Conservation (phyloP, 2,888 invertebrate species). For the Erynnis tages region DNA sequence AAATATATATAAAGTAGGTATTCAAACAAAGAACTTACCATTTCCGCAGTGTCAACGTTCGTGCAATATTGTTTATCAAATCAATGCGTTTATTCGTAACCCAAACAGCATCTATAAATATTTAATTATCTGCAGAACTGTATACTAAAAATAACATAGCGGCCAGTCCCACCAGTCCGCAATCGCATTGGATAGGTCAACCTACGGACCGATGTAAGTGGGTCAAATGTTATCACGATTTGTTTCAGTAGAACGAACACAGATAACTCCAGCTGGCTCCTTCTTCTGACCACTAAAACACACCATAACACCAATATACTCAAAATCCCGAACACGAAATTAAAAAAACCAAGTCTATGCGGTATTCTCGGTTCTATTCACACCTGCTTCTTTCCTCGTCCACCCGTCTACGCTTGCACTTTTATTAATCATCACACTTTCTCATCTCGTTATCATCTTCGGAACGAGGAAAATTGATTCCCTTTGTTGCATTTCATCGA, state of each 20-base stretch:
- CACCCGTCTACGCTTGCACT: conserved; percentile 51
- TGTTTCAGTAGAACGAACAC: conserved; percentile 33
- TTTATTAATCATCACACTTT: conserved; percentile 48
- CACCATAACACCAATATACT: conserved; percentile 37
- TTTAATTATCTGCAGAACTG: conserved; percentile 79
- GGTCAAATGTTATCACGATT: conserved; percentile 70
- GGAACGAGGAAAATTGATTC: conserved; percentile 38
- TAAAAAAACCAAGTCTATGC: conserved; percentile 56
- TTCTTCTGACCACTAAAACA: conserved; percentile 37
- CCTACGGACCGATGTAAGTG: conserved; percentile 72
- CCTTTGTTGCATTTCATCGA: conserved; percentile 54
- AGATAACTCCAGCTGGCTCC: conserved; percentile 35
- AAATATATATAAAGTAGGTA: conserved; percentile 23
- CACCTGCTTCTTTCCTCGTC: conserved; percentile 54
- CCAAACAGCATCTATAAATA: conserved; percentile 72
- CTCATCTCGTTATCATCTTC: conserved; percentile 57
- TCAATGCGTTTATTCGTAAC: conserved; percentile 41
- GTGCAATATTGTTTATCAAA: conserved; percentile 42
- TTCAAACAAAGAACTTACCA: conserved; percentile 72
- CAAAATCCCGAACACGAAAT: conserved; percentile 42
- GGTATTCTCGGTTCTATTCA: conserved; percentile 60
- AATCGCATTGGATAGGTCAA: conserved; percentile 76
- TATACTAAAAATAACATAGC: conserved; percentile 77
- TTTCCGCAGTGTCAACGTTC: conserved; percentile 32
- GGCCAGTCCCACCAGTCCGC: conserved; percentile 73